phyloP scores from a whole-genome alignment of 2,797 vertebrate species.

The Onychomys arenicola region DNA sequence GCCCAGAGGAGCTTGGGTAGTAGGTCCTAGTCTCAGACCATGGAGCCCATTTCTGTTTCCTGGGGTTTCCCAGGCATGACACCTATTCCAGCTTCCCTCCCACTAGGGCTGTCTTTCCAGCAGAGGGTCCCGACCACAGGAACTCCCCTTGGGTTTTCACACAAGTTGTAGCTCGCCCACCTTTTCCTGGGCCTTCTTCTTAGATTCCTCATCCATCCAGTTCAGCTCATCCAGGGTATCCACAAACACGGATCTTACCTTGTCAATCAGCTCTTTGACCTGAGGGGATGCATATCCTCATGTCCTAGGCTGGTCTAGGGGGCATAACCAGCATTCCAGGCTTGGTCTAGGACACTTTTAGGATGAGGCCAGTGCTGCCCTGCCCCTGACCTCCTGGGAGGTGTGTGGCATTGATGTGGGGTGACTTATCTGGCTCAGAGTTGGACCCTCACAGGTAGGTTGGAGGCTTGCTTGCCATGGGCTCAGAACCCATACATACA shows the following conservation, averaged over 20 bases:
- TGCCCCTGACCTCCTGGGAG: rapidly evolving
- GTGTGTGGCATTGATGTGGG: no score
- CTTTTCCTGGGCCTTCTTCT: slow-evolving; percentile 95
- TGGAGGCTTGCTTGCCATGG: background rate
- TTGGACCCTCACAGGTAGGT: background rate
- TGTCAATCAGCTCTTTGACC: slow-evolving; percentile 94
- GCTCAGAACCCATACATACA: background rate
- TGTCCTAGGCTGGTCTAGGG: background rate
- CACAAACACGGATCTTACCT: slow-evolving; percentile 94
- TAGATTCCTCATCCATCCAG: slow-evolving; percentile 97
- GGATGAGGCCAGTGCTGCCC: background rate
- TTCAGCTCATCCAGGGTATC: slow-evolving; percentile 95
- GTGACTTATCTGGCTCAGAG: background rate
- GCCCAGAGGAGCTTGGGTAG: no score
- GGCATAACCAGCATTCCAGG: background rate
- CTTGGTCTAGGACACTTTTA: background rate
- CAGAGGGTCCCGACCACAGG: background rate
- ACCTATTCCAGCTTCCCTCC: background rate
- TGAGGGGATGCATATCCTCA: slow-evolving; percentile 74
- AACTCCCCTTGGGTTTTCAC: background rate
- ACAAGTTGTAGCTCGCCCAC: slow-evolving; percentile 80
- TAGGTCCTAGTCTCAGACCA: background rate
- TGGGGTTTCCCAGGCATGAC: background rate
- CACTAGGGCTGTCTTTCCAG: no score
- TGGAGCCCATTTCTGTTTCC: background rate